These are phyloP conservation scores for Tortrix viridana DNA, from an alignment of 2,888 invertebrate species.

Conservation along the genomic window DNA sequence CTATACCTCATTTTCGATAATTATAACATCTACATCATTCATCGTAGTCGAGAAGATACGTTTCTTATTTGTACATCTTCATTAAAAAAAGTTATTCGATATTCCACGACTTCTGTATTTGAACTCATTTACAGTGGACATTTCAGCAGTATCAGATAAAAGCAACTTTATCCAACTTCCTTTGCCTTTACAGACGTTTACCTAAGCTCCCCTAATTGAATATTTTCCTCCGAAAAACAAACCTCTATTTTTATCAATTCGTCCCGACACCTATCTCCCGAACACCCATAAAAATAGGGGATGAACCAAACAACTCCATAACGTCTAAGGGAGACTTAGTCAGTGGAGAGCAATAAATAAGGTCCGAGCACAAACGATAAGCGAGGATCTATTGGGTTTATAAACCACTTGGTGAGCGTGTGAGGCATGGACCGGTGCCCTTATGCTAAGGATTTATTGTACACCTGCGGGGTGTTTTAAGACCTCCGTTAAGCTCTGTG, in stretches of 20 bases:
- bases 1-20: too few species aligned
- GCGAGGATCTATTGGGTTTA: constrained; percentile 76
- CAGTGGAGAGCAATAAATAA: constrained; percentile 69
- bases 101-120: too few species aligned
- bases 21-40: too few species aligned
- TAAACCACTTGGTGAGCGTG: constrained; percentile 63
- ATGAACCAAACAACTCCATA: constrained; percentile 63
- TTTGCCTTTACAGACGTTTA: background rate
- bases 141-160: background rate
- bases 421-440: constrained; percentile 58
- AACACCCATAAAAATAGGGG: constrained; percentile 44
- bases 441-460: constrained; percentile 63
- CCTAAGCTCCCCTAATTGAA: constrained; percentile 27
- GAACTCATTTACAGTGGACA: background rate
- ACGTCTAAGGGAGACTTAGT: constrained; percentile 68
- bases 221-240: constrained; percentile 39
- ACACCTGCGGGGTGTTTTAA: constrained; percentile 58
- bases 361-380: constrained; percentile 68
- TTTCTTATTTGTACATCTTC: too few species aligned
- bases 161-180: background rate
- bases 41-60: too few species aligned
- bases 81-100: too few species aligned
- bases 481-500: constrained; percentile 23
- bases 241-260: constrained; percentile 39
- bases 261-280: constrained; percentile 38